phyloP scores from a whole-genome alignment of 1,140 invertebrate species.

The Trachymyrmex cornetzi region DNA sequence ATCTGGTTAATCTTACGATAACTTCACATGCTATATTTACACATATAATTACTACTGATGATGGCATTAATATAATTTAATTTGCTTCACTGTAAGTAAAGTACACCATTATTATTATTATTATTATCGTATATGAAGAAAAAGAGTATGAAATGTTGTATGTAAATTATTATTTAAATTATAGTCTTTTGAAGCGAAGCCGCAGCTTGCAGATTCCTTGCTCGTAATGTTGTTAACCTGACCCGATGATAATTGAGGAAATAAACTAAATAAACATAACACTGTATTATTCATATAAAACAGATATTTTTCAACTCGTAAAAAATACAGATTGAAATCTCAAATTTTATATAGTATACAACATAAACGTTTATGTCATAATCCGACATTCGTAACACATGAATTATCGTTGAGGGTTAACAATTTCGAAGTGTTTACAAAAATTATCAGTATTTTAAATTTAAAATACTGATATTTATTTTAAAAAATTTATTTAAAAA shows the following conservation, averaged over 20 bases:
- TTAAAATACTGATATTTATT: too few relatives aligned
- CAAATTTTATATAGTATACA: neutral
- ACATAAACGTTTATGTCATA: neutral
- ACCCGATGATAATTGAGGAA: neutral
- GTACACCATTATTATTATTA: neutral
- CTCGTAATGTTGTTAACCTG: neutral
- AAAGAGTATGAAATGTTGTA: neutral
- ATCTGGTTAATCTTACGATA: neutral
- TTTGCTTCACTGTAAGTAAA: neutral
- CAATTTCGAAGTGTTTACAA: neutral
- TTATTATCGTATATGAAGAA: neutral
- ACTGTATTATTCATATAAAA: neutral
- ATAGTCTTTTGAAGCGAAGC: neutral
- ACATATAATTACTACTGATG: neutral
- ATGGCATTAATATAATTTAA: slow-evolving; percentile 9
- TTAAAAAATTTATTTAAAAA: too few relatives aligned
- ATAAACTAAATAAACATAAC: neutral
- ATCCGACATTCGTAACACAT: slow-evolving; percentile 19
- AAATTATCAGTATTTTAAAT: neutral
- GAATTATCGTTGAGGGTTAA: neutral
- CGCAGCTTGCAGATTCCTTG: neutral
- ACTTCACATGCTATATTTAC: neutral
- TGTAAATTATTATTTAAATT: slow-evolving; percentile 19
- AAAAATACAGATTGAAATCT: neutral
- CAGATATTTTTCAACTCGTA: neutral